Percentiles rank a stretch among this genome's conserved stretches.
Conservation (phyloP, 2,113 vertebrate genomes). For the Lophius piscatorius region DNA sequence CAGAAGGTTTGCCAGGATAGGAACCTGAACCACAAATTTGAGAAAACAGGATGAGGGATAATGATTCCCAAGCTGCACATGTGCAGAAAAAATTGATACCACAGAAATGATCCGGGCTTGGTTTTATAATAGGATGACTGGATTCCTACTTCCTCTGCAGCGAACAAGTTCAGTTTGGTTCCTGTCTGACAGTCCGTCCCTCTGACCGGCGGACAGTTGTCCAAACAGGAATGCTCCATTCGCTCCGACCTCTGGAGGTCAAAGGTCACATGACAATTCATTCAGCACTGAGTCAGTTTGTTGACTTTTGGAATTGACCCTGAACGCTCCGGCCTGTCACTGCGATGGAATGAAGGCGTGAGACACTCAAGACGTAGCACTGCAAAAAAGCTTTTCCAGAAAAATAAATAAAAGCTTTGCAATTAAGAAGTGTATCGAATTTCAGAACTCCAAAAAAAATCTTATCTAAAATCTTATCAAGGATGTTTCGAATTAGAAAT, state of each 20-base stretch:
- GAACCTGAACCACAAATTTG: constrained; percentile 41
- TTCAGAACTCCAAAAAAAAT: no score
- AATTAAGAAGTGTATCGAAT: no score
- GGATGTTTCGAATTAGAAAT: no score
- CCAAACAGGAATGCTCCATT: constrained; percentile 76
- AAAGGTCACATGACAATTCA: constrained; percentile 72
- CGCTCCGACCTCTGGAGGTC: constrained; percentile 67
- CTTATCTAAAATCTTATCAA: no score
- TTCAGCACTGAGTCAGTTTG: constrained; percentile 75
- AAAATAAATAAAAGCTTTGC: no score
- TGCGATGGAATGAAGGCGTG: constrained; percentile 42
- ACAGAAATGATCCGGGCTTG: constrained; percentile 14
- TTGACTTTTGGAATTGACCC: constrained; percentile 73
- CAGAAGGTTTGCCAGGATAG: no score
- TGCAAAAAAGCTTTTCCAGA: no score
- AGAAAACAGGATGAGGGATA: constrained; percentile 40
- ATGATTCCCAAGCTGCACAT: neutral
- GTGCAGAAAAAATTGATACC: constrained; percentile 5
- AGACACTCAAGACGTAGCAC: no score
- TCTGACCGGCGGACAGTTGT: constrained; percentile 65
- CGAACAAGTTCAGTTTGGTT: constrained; percentile 39
- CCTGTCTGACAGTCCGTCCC: constrained; percentile 30
- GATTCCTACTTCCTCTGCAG: constrained; percentile 57
- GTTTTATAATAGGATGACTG: no score
- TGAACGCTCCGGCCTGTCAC: constrained; percentile 51